These are phyloP conservation scores for Acheta domesticus DNA, from an alignment of 2,888 invertebrate genomes.

Conservation along the genomic window DNA sequence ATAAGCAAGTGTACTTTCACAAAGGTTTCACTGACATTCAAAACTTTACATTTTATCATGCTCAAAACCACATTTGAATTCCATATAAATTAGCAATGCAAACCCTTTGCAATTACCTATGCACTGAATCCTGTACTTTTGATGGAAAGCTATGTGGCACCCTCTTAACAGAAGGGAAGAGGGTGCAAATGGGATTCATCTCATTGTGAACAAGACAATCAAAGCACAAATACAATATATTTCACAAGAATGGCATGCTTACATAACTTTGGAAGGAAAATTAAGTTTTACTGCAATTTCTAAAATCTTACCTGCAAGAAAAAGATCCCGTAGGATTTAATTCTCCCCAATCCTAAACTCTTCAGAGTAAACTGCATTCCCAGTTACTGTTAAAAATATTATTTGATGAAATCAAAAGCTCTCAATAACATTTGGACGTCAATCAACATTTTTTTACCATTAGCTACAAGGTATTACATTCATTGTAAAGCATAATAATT, in stretches of 20 bases:
- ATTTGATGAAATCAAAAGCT: slow-evolving; percentile 23
- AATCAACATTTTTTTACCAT: no score
- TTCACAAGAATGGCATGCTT: slow-evolving; percentile 53
- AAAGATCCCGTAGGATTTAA: background rate
- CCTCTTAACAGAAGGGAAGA: background rate
- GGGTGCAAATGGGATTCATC: background rate
- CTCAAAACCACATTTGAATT: background rate
- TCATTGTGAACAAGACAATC: background rate
- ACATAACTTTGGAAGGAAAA: slow-evolving; percentile 44
- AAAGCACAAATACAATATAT: slow-evolving; percentile 54
- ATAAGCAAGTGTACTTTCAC: background rate
- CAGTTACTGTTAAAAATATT: background rate
- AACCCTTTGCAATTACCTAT: no score
- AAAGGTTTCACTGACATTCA: background rate
- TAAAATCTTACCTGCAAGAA: slow-evolving; percentile 26
- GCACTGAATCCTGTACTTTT: background rate
- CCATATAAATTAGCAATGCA: background rate
- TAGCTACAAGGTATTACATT: no score
- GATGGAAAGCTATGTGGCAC: background rate
- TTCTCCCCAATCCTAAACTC: background rate
- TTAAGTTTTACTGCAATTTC: slow-evolving; percentile 34
- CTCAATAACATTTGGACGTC: background rate
- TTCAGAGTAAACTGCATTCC: slow-evolving; percentile 21
- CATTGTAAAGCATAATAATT: no score
- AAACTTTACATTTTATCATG: background rate